Conservation (phyloP, 2,113 vertebrate species). For the Lichenostomus cassidix region DNA sequence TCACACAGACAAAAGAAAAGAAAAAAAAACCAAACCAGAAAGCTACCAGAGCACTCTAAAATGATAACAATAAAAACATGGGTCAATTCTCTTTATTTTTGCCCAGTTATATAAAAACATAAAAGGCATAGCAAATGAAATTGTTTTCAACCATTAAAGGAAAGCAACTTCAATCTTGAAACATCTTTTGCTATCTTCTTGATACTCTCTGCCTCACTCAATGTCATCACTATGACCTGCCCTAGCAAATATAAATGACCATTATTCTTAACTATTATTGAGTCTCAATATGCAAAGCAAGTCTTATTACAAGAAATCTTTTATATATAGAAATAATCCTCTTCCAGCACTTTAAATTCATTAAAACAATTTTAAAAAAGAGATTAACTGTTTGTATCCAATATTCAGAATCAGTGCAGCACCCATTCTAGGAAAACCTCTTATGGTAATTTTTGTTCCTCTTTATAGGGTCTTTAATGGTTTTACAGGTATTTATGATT, state of each 20-base stretch:
- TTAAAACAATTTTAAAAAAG: not conserved
- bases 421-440: not conserved
- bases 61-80: not conserved
- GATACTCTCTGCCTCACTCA: not conserved
- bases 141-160: not conserved
- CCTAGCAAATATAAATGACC: not conserved
- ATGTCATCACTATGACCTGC: not conserved
- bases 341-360: not conserved
- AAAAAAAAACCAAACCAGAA: not conserved
- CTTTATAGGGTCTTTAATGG: not conserved
- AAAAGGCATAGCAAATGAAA: not conserved
- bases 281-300: not conserved
- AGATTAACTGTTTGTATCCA: not conserved
- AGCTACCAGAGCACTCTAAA: not conserved
- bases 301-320: not conserved
- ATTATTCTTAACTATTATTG: not conserved
- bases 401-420: not conserved
- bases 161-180: not conserved
- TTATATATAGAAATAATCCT: not conserved
- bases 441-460: not conserved
- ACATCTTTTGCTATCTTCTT: not conserved
- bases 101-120: not conserved
- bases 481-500: not conserved
- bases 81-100: not conserved
- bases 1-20: not conserved